Evolutionary conservation across 2,888 invertebrate genomes (phyloP), one percentile per base, ranked within the genome.

Genomic region (Dioctria linearis): DNA sequence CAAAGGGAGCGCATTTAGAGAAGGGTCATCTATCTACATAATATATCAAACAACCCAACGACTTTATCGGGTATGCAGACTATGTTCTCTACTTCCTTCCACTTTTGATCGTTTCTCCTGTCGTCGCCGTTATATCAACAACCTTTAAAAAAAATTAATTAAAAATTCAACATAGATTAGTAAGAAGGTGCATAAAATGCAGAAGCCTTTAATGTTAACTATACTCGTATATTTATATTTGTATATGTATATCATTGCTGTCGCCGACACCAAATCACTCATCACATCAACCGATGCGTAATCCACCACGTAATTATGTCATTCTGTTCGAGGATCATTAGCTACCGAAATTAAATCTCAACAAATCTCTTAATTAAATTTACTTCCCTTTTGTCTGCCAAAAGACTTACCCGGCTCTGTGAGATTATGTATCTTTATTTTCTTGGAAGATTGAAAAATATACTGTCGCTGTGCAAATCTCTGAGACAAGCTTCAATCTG

Each of bases 311-410:
- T 61, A 78, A 78, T 66, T 78, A 57, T 66, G 78, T 78, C 78
- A 66, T 65, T 66, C 63, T 42, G 51, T 78, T 66, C 42, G 54
- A 78, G 78, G 51, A 78, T 78, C 78, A 78, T 78, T 78, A 66
- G 78, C 78, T 39, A 78, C 66, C 65, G 57, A 78, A 66, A 78
- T 78, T 43, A 78, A 78, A 78, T 78, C 78, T 78, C 54, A 66
- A 66, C 78, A 43, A 66, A 78, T 78, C 65, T 78, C 78, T 78
- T 78, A 78, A 78, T 78, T 78, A 78, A 78, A 75, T 61, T 75
- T 61, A n/a, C 75, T 57, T 40, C 59, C 4, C 40, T 8, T 65
- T 5, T 37, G 13, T 4, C 37, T 59, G 59, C 37, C 59, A 51
- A 75, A 75, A 75, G 57, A 11, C 59, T 46, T 59, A 42, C 75